Evolutionary conservation across 2,113 vertebrate species (phyloP).

Genomic region (Andinoacara biseriatus): DNA sequence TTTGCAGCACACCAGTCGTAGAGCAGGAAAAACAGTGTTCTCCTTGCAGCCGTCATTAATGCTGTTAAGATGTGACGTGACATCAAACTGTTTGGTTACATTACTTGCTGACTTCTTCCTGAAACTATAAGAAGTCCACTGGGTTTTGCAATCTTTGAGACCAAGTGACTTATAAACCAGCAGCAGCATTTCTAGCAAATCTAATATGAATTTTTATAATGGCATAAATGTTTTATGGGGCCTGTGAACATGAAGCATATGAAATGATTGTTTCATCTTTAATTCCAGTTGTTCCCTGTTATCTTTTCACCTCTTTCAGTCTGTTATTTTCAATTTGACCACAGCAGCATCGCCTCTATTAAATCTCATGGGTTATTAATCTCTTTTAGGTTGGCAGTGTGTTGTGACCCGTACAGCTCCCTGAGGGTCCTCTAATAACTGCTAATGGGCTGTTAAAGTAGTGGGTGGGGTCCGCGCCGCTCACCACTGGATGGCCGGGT

Average conservation of each 20-base stretch:
- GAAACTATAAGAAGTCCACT: not conserved
- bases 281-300: not conserved
- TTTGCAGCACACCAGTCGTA: not conserved
- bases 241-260: not conserved
- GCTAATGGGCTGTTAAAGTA: conserved; percentile 80
- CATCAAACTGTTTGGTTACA: not conserved
- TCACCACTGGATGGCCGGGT: conserved; percentile 49
- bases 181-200: not conserved
- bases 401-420: conserved; percentile 62
- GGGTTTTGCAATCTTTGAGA: not conserved
- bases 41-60: not conserved
- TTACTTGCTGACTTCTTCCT: not conserved
- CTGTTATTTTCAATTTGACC: conserved; percentile 19
- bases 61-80: not conserved
- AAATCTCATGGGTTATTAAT: conserved; percentile 68
- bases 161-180: not conserved
- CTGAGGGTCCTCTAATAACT: conserved; percentile 69
- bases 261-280: conserved; percentile 5
- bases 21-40: not conserved
- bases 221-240: not conserved
- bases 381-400: conserved; percentile 49
- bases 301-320: not conserved
- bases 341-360: conserved; percentile 25
- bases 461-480: conserved; percentile 52
- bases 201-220: not conserved